phyloP scores from a whole-genome alignment of 2,888 invertebrate species.

The Branchellion lobata region DNA sequence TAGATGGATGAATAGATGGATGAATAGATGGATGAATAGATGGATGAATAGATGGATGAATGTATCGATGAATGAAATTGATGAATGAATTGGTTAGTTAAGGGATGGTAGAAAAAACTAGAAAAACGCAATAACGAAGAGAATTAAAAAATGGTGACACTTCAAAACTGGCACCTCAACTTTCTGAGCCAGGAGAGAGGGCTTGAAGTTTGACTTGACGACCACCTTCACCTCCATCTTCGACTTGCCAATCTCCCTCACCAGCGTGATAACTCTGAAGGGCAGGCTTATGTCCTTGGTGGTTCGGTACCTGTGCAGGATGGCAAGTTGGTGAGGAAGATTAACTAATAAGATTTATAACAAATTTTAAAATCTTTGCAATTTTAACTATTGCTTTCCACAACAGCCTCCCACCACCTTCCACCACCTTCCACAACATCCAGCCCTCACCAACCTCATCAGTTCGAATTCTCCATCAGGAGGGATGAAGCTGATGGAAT shows the following conservation, averaged over 20 bases:
- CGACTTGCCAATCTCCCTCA: conserved; percentile 94
- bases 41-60: too few relatives aligned
- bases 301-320: conserved; percentile 79
- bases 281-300: conserved; percentile 99
- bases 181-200: conserved; percentile 94
- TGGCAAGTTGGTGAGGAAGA: too few relatives aligned
- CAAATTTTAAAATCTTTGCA: too few relatives aligned
- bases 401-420: too few relatives aligned
- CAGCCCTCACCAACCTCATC: conserved; percentile 74
- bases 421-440: too few relatives aligned
- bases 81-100: background rate
- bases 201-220: conserved; percentile 97
- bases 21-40: too few relatives aligned
- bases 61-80: background rate
- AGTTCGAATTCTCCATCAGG: conserved; percentile 99
- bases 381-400: too few relatives aligned
- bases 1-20: too few relatives aligned
- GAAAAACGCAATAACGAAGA: background rate
- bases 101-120: background rate
- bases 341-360: too few relatives aligned
- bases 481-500: conserved; percentile 99
- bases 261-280: conserved; percentile 97
- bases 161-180: conserved; percentile 75
- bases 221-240: conserved; percentile 99
- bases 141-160: too few relatives aligned